Base-by-base conservation (phyloP, 2,888 invertebrate genomes). In the Protophormia terraenovae region DNA sequence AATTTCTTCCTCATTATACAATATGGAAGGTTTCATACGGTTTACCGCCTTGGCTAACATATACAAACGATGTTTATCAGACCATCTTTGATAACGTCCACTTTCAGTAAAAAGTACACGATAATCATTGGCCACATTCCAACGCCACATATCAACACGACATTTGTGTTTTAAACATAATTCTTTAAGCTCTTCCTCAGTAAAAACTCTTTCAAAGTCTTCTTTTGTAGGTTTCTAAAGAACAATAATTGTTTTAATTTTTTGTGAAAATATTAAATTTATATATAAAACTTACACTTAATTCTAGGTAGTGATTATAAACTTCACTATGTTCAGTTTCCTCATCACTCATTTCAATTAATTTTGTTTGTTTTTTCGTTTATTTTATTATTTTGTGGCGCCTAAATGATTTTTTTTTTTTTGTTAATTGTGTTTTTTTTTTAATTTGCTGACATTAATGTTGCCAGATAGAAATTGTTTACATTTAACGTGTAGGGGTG, bases 21-120 rank as follows among this genome's bases (percentile, higher is more conserved):
- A 16, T 3, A 75, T 50, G 1, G 60, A 8, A 1, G 73, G 80
- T 6, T 67, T 80, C 45, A 19, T 66, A 38, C 35, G 66, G 14
- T 80, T 80, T 12, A 80, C 73, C 3, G 73, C 80, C 24, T 80
- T 80, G n/a, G 80, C 72, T 22, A 80, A 58, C 80, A 80, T 80
- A 19, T 32, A 7, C 4, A 80, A 7, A 12, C 80, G 55, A 3
- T 58, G n/a, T 2, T 24, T 14, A 7, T 41, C 27, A 14, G 76
- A 55, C 82, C 82, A 83, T 69, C 41, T 77, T 29, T 83, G 76
- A 22, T 19, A 83, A 10, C 82, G 76, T 0, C 82, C 76, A 14
- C 19, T 55, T 8, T 64, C 7, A 16, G 35, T 66, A 14, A 83
- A 83, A 12, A 14, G 8, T 5, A 32, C 16, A 7, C 71, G 69